Percentiles rank a stretch among this genome's conserved stretches.
Evolutionary conservation across 2,113 vertebrate genomes (phyloP).

Genomic region (Anguilla rostrata): DNA sequence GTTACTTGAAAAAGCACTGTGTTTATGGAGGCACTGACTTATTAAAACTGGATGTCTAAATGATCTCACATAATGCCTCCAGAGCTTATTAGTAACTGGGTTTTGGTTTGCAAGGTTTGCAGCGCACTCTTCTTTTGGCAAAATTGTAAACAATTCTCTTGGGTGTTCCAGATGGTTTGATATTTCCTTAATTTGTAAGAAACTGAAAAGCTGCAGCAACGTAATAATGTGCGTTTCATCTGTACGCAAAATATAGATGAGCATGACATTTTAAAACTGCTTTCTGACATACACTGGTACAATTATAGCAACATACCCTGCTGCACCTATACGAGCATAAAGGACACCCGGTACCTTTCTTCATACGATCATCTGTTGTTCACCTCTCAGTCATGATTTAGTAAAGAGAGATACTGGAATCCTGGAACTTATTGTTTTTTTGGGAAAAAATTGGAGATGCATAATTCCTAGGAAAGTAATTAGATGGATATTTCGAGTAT

Average conservation of each 20-base stretch:
- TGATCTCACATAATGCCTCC: background rate
- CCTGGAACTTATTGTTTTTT: background rate
- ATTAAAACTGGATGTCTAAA: constrained; percentile 7
- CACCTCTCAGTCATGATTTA: background rate
- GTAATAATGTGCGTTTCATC: background rate
- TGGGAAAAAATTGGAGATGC: background rate
- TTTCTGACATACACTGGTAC: background rate
- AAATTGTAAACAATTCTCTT: background rate
- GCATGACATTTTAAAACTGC: background rate
- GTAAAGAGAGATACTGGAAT: background rate
- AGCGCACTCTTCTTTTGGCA: background rate
- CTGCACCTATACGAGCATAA: background rate
- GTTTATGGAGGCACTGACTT: background rate
- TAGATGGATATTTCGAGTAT: background rate
- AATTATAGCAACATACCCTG: background rate
- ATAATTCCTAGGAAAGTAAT: background rate
- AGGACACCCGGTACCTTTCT: background rate
- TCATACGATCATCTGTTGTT: background rate
- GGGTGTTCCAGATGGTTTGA: background rate
- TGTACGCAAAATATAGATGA: background rate
- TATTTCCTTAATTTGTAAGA: constrained; percentile 2
- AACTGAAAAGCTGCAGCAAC: background rate
- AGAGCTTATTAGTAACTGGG: background rate
- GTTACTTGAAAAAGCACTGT: background rate
- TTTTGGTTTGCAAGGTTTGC: background rate